Base-by-base conservation (phyloP, 2,888 invertebrate species). In the Drosophila affinis region DNA sequence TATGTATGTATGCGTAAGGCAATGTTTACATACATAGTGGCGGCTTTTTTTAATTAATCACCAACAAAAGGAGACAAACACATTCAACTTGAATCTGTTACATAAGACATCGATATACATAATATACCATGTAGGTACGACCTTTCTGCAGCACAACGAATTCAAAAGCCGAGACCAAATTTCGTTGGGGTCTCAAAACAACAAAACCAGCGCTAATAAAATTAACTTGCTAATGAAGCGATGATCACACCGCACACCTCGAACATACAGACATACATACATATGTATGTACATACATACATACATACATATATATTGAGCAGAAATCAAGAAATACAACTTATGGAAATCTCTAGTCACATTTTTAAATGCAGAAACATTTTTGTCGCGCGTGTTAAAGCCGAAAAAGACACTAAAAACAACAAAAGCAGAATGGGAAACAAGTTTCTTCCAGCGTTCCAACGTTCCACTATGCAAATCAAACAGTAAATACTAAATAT, bases 221-320 rank as follows among this genome's bases (percentile, higher is more conserved):
- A 87, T 87, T 79, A 87, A 84, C 79, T 77, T 73, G 72, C 85
- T 88, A 88, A 84, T 88, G 85, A 84, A 78, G 63, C 79, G 72
- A 84, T 87, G 81, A 84, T 76, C 87, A 60, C 64, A 73, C 70
- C 60, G 55, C 49, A 32, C 27, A 24, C 29, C n/a, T 63, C 39
- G 14, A 14, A 62, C 29, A 48, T 4, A 27, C 21, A 64, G 9
- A 51, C 18, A 48, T 44, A 48, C 21, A 29, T 39, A 55, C 10
- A 17, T 18, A 46, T 45, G n/a, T 39, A 60, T 3, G 52, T 69
- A 63, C n/a, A n/a, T n/a, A n/a, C n/a, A n/a, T 81, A 54, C 58
- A 29, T 51, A 21, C 21, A 24, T 24, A 24, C 4, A 55, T 52
- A 51, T 57, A 72, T 72, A 72, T 64, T 62, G 10, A 52, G 52